Conservation (phyloP, 2,113 vertebrate species). For the Gila orcuttii region DNA sequence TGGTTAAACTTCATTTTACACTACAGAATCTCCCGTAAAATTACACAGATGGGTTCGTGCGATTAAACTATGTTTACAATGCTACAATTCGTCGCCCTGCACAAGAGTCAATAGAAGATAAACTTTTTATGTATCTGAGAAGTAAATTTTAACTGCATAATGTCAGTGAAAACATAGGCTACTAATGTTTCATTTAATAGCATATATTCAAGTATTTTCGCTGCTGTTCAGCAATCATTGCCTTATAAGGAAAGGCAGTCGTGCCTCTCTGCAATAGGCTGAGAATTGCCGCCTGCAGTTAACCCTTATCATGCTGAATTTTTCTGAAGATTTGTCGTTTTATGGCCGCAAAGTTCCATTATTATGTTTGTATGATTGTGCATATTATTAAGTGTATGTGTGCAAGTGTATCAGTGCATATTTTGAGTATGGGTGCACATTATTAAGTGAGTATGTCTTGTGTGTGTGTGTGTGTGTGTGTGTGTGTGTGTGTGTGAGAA, state of each 20-base stretch:
- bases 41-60: background rate
- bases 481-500: too few relatives aligned
- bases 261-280: conserved; percentile 76
- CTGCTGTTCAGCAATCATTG: conserved; percentile 59
- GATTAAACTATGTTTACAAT: background rate
- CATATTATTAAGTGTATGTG: background rate
- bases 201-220: conserved; percentile 41
- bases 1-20: background rate
- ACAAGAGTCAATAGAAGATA: background rate
- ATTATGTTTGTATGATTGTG: background rate
- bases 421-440: background rate
- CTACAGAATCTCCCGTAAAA: background rate
- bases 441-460: background rate
- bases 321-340: conserved; percentile 60
- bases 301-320: conserved; percentile 76
- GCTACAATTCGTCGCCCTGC: background rate
- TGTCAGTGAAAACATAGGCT: background rate
- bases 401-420: background rate
- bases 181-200: background rate
- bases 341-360: background rate
- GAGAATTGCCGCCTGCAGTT: conserved; percentile 70
- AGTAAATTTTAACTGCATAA: background rate
- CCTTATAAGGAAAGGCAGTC: conserved; percentile 77
- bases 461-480: too few relatives aligned
- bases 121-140: background rate